Base-by-base conservation (phyloP, 2,888 invertebrate species). In the Trichopoda pennipes region DNA sequence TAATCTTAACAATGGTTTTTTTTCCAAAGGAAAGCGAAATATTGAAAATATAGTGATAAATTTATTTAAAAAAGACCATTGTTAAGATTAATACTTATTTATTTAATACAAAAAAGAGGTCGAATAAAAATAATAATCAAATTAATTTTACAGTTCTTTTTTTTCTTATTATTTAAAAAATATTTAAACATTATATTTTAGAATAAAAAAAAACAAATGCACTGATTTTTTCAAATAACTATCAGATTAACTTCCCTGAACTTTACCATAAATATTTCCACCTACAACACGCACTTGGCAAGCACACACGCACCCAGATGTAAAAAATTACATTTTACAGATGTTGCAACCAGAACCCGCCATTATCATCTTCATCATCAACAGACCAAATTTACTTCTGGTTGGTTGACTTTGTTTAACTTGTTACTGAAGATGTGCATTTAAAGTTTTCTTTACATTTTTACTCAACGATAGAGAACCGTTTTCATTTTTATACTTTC, bases 391-490 rank as follows among this genome's bases (percentile, higher is more conserved):
- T 82, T 82, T 66, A 79, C 74, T 82, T 82, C 82, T 79, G 79
- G 66, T 70, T 82, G 82, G 82, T 72, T 82, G 82, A 82, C 79
- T 82, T 79, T 79, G 55, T 75, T 75, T 66, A 75, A 72, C 82
- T 82, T 80, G 72, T 80, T 76, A 76, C 64, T 49, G 66, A 72
- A 66, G 79, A 75, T 82, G 82, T 79, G 82, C 82, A 82, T 79
- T 79, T 82, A 82, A 78, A 82, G 82, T 79, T 79, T 79, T 75
- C 69, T 55, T 49, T 66, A 70, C 58, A 58, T 68, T 80, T 58
- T 32, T 17, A n/a, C 61, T 53, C 69, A 61, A 69, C 55, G 69
- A 21, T 61, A 56, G 10, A 49, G 61, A 49, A 55, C 47, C 23
- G 55, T 61, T 77, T 77, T 63, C 69, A 70, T 47, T 63, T 77